Evolutionary conservation across 2,797 vertebrate genomes (phyloP), one percentile per base, ranked within the genome.

Genomic region (Champsocephalus gunnari): DNA sequence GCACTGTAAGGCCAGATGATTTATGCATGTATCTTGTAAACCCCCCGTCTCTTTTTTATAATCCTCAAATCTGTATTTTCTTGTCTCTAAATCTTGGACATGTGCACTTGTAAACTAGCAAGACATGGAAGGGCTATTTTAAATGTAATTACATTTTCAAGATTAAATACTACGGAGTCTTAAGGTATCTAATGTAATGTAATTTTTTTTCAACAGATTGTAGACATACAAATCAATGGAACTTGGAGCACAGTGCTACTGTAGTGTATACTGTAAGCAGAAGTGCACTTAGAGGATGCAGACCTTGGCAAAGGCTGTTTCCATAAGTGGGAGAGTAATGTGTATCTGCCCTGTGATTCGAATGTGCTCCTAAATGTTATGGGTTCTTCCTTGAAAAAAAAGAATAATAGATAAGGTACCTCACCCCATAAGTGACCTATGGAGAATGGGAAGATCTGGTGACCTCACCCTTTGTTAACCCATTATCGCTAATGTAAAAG

Each of bases 181-280:
- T 47, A 71, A 47, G 67, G n/a, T 19, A 53, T 51, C 14, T 51
- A 58, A 66, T 58, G 41, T 21, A 43, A 60, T 49, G n/a, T 14
- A 12, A 2, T 6, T 54, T 21, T 13, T 54, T 38, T 51, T 24
- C 5, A 45, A n/a, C 45, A 65, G 55, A 51, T 51, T 34, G 14
- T 44, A 21, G 55, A 49, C 28, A 19, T 54, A 17, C 60, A 0
- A 16, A 12, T 32, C n/a, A 32, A 17, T 32, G 44, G 10, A 66
- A 45, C 8, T 17, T 38, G 34, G 8, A 12, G 5, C 28, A 49
- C 12, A 55, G 32, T 28, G n/a, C 28, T 5, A 24, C 24, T 24
- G 24, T 5, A 24, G 2, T 24, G 24, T 24, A 41, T 9, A 28
- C 24, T 28, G 24, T 28, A 13, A 10, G 34, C 9, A 38, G 7